phyloP scores from a whole-genome alignment of 2,888 invertebrate species.

The Lithophane ornitopus region DNA sequence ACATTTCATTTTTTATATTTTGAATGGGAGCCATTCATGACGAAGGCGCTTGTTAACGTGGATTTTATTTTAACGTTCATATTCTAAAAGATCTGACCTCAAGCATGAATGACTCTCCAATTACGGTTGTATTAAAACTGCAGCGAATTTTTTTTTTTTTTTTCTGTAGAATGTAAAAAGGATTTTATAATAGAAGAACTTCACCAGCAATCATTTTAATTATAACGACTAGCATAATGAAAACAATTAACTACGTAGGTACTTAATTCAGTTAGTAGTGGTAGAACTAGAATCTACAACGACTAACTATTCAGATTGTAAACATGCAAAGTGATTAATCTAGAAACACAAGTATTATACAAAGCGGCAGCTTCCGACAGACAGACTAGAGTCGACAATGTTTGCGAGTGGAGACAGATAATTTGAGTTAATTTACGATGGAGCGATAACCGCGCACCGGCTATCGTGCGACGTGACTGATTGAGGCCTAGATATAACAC shows the following conservation, averaged over 20 bases:
- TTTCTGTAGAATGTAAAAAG: constrained; percentile 16
- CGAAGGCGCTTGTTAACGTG: constrained; percentile 57
- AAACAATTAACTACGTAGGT: constrained; percentile 7
- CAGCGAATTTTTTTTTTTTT: no score
- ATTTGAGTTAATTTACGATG: constrained; percentile 85
- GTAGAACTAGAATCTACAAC: constrained; percentile 22
- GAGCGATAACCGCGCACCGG: constrained; percentile 75
- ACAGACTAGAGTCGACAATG: constrained; percentile 53
- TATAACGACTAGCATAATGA: background rate
- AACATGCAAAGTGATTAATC: constrained; percentile 48
- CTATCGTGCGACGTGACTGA: constrained; percentile 74
- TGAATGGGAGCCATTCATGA: constrained; percentile 53
- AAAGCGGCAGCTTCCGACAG: constrained; percentile 55
- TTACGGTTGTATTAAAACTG: constrained; percentile 49
- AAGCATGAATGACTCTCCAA: constrained; percentile 53
- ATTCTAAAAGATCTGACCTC: constrained; percentile 53
- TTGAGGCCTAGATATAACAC: constrained; percentile 66
- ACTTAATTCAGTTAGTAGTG: background rate
- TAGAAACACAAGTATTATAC: constrained; percentile 44
- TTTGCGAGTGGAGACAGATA: constrained; percentile 73
- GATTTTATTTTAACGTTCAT: constrained; percentile 56
- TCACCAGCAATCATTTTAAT: constrained; percentile 32
- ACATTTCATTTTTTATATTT: constrained; percentile 56
- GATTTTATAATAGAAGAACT: constrained; percentile 12
- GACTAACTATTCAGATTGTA: constrained; percentile 29